phyloP scores from a whole-genome alignment of 2,797 vertebrate genomes.

The Salmo trutta region DNA sequence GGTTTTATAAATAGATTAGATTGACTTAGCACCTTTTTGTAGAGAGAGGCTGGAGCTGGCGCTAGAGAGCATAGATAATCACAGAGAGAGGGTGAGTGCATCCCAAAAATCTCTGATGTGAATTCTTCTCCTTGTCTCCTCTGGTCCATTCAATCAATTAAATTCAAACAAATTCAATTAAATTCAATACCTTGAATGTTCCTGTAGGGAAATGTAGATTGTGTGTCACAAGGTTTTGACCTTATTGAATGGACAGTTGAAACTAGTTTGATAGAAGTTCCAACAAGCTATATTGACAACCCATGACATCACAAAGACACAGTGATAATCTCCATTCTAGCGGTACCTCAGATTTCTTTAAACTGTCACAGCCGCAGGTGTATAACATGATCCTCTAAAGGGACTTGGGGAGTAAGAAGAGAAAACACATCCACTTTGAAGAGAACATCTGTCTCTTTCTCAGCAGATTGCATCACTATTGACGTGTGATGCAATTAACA shows the following conservation, averaged over 20 bases:
- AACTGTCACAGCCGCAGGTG: not conserved
- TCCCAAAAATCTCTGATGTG: not conserved
- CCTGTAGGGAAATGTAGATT: not conserved
- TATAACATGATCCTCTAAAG: not conserved
- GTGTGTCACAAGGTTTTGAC: not conserved
- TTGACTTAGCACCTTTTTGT: too few species aligned
- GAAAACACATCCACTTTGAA: constrained; percentile 37
- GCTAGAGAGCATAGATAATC: not conserved
- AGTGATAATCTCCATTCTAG: too few species aligned
- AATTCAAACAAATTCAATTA: not conserved
- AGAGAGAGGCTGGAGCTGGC: not conserved
- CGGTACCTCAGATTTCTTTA: too few species aligned
- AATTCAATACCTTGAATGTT: not conserved
- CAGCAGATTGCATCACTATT: constrained; percentile 71
- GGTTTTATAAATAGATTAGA: too few species aligned
- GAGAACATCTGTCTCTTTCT: constrained; percentile 74
- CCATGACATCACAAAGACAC: not conserved
- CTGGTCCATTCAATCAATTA: not conserved
- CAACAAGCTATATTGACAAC: not conserved
- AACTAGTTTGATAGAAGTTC: not conserved
- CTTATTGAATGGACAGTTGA: not conserved
- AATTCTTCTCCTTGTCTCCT: not conserved
- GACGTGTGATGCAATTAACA: constrained; percentile 78
- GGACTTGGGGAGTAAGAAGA: constrained; percentile 22
- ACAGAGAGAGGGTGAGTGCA: not conserved